Evolutionary conservation across 2,113 vertebrate genomes (phyloP), one percentile per base, ranked within the genome.

Genomic region (Etia nguti): DNA sequence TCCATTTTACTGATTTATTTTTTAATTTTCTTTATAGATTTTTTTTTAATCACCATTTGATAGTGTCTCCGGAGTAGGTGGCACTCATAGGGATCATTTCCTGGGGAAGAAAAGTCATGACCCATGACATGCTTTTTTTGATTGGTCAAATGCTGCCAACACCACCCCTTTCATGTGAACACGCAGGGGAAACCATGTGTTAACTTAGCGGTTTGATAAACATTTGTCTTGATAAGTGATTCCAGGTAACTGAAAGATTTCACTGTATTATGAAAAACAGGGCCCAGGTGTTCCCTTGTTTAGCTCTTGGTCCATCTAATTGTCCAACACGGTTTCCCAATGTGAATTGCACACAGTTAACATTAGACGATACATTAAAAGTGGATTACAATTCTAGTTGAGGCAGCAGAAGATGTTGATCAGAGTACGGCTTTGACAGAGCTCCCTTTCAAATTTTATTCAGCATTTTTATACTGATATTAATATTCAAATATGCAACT

Each of bases 171-270:
- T 34, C 62, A 3, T 11, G 11, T 41, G 62, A 68, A 38, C 62
- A 22, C 10, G 0, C 31, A 65, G 34, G 20, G 4, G 10, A 38
- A 65, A 65, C 60, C 60, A 36, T 65, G 10, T 10, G 34, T 38
- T 65, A 38, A 65, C 60, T 38, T 1, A 38, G 2, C 0, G 1
- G 3, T 0, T 36, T n/a, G 34, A 65, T 65, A 65, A 5, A 36
- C 60, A n/a, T 38, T 38, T 65, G 31, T 38, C 60, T n/a, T 34
- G 60, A 65, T 13, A 65, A n/a, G 20, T 1, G 0, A 13, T 38
- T 65, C 20, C 60, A 65, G 20, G 2, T 65, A 38, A 22, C 60
- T 12, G 60, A 38, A 65, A 38, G 34, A 41, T 38, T 68, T 68
- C 34, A 68, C 62, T 68, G 34, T 68, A 68, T 68, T 68, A 68